Base-by-base conservation (phyloP, 2,797 vertebrate genomes). In the Danio aesculapii region DNA sequence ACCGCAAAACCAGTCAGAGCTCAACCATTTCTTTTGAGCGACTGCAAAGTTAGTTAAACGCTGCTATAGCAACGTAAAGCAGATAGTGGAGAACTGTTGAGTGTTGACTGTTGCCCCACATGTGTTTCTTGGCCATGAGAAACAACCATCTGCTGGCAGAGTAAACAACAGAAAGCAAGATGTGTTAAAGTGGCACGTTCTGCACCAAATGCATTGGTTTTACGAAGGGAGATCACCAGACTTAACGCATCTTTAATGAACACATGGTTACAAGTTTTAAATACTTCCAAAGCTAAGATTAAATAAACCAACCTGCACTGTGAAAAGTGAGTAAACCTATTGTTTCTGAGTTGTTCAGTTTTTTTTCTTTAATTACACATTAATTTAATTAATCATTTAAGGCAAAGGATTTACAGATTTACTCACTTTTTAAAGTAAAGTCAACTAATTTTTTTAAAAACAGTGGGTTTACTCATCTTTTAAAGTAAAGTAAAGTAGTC, bases 31-130 rank as follows among this genome's bases (percentile, higher is more conserved):
- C 47, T 75, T 49, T 67, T 68, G 70, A 77, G 44, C 81, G 77
- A 85, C 86, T 86, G 77, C 72, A 87, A 86, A 83, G 78, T 49
- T 44, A 12, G 21, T 16, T n/a, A 46, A 55, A 67, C 13, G 43
- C 55, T 17, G 16, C 50, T 79, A 50, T 39, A 72, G 71, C 46
- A 75, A 81, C 77, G 14, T 6, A 19, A 49, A 74, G 21, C 16
- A 52, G 46, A 84, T 64, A 50, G 55, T 19, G 55, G 10, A 43
- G 13, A 17, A 59, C 53, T 6, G 71, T 30, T 49, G 43, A 81
- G 61, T 19, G 44, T 21, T 61, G 43, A 81, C 70, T 19, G 44
- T 21, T 61, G 21, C 52, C 12, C 50, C 39, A 58, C 55, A 52
- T 52, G 43, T 12, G 50, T 71, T 52, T 78, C 69, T n/a, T 52